Evolutionary conservation across 1,140 invertebrate genomes (phyloP), one percentile per base, ranked within the genome.

Genomic region (Bombus impatiens): DNA sequence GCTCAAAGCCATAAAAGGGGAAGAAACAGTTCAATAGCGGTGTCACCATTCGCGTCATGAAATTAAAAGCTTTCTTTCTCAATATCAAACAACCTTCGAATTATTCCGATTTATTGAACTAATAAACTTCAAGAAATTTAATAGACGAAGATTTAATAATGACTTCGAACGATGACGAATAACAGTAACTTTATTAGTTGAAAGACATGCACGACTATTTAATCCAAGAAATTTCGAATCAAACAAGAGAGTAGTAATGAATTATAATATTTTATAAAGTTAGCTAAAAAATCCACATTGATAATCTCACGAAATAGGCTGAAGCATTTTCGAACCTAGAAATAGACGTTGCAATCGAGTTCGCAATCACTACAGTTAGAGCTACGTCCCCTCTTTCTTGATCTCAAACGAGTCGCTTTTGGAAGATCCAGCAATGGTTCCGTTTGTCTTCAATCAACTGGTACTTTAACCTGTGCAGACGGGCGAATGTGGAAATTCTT

Each of bases 361-460:
- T 90, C 75, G 87, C 86, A 90, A 90, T 90, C 84, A 86, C 72
- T 82, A 79, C 47, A 82, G 59, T 68, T 18, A 47, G 35, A 6
- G 28, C 8, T 37, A 59, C 62, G 74, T 82, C 44, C 71, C 78
- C 62, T 70, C 67, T 86, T 82, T 81, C 82, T 83, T 85, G 84
- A 86, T 90, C 80, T 86, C 76, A 71, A 90, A 83, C 86, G 86
- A 79, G 78, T 81, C 84, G 78, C 67, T 79, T 84, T 70, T 81
- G 82, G 78, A 89, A 75, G 80, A 59, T 70, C 72, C 77, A 71
- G 42, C 82, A 76, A 91, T 90, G 78, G 84, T 67, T 57, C 87
- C 77, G 84, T 88, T 88, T 87, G 88, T 88, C 87, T 91, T 86
- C 88, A 78, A 90, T 90, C 87, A 82, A 71, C 77, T 53, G 65